Evolutionary conservation across 2,797 vertebrate genomes (phyloP), one percentile per base, ranked within the genome.

Genomic region (Fratercula arctica): DNA sequence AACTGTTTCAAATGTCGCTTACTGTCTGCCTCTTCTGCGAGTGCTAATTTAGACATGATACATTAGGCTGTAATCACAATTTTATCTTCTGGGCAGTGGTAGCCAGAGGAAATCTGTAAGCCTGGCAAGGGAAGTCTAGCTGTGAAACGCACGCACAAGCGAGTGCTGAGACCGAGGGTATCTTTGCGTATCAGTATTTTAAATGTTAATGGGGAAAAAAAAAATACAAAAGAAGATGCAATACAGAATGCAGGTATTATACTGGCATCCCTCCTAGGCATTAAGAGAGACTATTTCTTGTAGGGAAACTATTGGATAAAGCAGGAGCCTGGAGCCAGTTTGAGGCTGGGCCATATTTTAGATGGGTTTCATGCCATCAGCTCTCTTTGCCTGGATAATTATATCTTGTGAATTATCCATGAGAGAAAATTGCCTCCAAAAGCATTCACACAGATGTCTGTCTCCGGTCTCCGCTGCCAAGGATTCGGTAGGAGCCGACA

Each of bases 381-480:
- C 46, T 85, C 48, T 78, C 74, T 88, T 72, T 93, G 89, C 87
- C 77, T 94, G 85, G 80, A 53, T 95, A 95, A 95, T 95, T 93
- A 53, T 25, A 91, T 50, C 73, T 88, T 69, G 85, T 92, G 93
- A 91, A 94, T 94, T 79, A 93, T 48, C 89, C 85, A 90, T 60
- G 54, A 93, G 80, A 90, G 70, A 90, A 94, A 91, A 93, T 21
- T 78, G 59, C 80, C 74, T 91, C 73, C 63, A 48, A 75, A 64
- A 10, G 6, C 4, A 64, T 37, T 88, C 84, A 29, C 53, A 23
- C 26, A 72, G 63, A 83, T 90, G 79, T n/a, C 81, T 89, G 60
- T 53, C 93, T 87, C 45, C 73, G 33, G 72, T 15, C 85, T 31
- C 69, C 1, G 5, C 76, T 26, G 59, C 19, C 2, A 39, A 83